These are phyloP conservation scores for Pyrocoelia pectoralis DNA, from an alignment of 2,888 invertebrate species.

Conservation along the genomic window DNA sequence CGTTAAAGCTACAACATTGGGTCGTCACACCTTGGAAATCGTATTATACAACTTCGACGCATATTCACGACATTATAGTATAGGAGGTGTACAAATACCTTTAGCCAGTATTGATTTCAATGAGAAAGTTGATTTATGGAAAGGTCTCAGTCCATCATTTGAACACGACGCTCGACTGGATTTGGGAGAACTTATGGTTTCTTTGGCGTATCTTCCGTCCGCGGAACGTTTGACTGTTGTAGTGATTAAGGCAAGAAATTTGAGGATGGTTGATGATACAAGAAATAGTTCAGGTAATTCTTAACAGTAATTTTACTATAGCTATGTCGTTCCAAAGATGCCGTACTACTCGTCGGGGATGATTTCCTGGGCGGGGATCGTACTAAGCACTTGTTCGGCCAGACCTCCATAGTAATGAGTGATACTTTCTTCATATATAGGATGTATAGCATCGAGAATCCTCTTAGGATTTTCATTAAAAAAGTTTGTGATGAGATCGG, in stretches of 20 bases:
- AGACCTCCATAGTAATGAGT: constrained; percentile 68
- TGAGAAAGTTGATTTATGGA: constrained; percentile 66
- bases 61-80: constrained; percentile 69
- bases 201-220: constrained; percentile 64
- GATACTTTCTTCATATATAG: constrained; percentile 73
- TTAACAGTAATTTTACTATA: background rate
- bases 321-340: background rate
- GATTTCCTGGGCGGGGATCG: constrained; percentile 68
- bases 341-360: constrained; percentile 58
- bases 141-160: constrained; percentile 63
- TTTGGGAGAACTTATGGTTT: constrained; percentile 66
- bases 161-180: constrained; percentile 61
- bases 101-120: constrained; percentile 65
- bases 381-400: constrained; percentile 66
- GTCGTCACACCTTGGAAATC: constrained; percentile 67
- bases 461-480: constrained; percentile 73
- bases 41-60: constrained; percentile 72
- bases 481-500: constrained; percentile 72
- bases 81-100: constrained; percentile 68
- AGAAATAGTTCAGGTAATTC: constrained; percentile 56
- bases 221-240: constrained; percentile 68
- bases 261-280: constrained; percentile 59
- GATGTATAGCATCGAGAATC: constrained; percentile 72
- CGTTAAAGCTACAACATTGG: constrained; percentile 63
- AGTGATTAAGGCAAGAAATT: constrained; percentile 65